These are phyloP conservation scores for Chondrosia reniformis DNA, from an alignment of 37 sponge, comb jelly and placozoan species.

Conservation along the genomic window DNA sequence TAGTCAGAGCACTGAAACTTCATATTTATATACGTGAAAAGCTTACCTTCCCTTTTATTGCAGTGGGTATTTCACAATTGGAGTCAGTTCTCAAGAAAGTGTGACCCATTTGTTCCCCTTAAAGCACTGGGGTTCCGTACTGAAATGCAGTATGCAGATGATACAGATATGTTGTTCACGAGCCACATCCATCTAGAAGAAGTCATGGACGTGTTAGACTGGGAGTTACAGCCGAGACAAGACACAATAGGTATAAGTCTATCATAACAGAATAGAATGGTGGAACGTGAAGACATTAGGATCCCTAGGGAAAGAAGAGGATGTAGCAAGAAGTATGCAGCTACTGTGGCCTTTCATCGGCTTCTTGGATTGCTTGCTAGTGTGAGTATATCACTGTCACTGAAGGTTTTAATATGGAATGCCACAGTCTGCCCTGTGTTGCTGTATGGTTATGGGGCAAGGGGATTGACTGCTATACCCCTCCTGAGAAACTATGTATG, in stretches of 20 bases:
- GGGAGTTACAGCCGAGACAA: neutral
- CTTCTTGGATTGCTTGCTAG: neutral
- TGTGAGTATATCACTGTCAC: neutral
- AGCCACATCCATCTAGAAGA: neutral
- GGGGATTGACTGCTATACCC: neutral
- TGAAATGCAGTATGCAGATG: neutral
- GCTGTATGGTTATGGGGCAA: neutral
- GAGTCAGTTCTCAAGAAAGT: neutral
- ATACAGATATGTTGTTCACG: neutral
- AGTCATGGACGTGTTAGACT: neutral
- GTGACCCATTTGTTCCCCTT: neutral
- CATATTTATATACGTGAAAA: too few species aligned
- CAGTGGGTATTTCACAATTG: neutral
- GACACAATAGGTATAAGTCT: neutral
- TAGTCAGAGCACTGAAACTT: too few species aligned
- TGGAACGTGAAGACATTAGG: neutral
- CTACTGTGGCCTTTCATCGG: neutral
- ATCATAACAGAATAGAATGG: neutral
- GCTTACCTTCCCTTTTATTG: neutral
- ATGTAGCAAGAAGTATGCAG: too few species aligned
- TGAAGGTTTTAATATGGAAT: neutral
- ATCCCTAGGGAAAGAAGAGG: neutral
- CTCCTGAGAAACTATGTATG: neutral
- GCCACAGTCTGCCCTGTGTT: neutral
- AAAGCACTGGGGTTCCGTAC: neutral